Conservation (phyloP, 2,113 vertebrate genomes). For the Chiloscyllium plagiosum region DNA sequence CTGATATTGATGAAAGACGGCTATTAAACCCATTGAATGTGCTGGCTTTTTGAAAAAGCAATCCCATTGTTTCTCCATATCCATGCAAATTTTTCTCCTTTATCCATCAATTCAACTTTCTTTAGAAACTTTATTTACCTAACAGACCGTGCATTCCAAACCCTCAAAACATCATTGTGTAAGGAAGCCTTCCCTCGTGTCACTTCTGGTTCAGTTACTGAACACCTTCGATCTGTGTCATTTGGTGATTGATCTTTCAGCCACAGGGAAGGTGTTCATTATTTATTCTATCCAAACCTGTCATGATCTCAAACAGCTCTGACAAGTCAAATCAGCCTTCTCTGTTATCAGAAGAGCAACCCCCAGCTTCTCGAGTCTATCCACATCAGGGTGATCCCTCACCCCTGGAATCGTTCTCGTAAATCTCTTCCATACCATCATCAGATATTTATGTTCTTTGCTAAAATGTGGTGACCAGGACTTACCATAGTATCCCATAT, state of each 20-base stretch:
- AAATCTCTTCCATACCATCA: not conserved
- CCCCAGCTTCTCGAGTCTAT: not conserved
- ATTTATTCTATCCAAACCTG: not conserved
- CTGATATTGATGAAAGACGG: not conserved
- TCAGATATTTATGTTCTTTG: not conserved
- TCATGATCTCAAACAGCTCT: not conserved
- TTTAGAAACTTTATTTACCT: not conserved
- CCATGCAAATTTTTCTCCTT: not conserved
- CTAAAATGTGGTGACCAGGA: not conserved
- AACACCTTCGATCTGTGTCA: not conserved
- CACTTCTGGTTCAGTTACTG: not conserved
- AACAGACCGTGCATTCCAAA: not conserved
- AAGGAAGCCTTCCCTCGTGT: not conserved
- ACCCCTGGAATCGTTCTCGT: not conserved
- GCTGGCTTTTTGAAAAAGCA: not conserved
- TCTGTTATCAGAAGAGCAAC: not conserved
- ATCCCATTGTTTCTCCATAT: not conserved
- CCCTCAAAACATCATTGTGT: not conserved
- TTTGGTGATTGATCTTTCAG: not conserved
- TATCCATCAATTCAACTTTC: not conserved
- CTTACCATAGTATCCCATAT: not conserved
- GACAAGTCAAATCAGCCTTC: not conserved
- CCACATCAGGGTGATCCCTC: not conserved
- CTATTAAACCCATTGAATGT: not conserved
- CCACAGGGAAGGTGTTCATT: not conserved